A percentile compares a stretch with the other conserved stretches of the same genome.
phyloP scores from a whole-genome alignment of 2,888 invertebrate species.

The Scelioninae gen. 1 region DNA sequence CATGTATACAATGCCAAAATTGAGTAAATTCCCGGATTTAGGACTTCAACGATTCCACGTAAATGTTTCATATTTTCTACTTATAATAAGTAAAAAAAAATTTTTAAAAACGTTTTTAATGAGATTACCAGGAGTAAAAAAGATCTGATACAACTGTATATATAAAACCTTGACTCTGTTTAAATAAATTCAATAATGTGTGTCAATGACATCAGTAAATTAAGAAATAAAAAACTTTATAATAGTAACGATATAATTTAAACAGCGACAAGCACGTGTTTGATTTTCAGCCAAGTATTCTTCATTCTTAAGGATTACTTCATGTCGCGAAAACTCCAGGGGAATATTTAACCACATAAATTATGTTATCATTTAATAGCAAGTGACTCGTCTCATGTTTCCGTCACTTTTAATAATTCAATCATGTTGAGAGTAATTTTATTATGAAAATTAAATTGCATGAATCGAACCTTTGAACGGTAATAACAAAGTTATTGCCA shows the following conservation, averaged over 20 bases:
- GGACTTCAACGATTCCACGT: no score
- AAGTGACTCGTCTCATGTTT: no score
- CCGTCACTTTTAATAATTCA: no score
- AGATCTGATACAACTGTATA: not conserved
- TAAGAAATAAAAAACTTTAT: slow-evolving; percentile 60
- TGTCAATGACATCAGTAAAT: slow-evolving; percentile 67
- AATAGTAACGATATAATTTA: slow-evolving; percentile 51
- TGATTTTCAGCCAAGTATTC: slow-evolving; percentile 81
- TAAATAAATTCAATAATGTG: slow-evolving; percentile 34
- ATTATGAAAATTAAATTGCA: no score
- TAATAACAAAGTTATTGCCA: slow-evolving; percentile 89
- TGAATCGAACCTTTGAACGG: slow-evolving; percentile 87
- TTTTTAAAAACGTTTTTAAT: not conserved
- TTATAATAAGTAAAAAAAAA: not conserved
- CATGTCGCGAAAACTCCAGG: slow-evolving; percentile 55
- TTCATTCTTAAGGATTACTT: slow-evolving; percentile 75
- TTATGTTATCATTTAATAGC: not conserved
- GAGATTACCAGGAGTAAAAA: no score
- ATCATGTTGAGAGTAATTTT: no score
- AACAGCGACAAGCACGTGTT: slow-evolving; percentile 54
- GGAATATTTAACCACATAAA: not conserved
- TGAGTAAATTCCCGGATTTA: no score
- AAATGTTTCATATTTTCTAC: no score
- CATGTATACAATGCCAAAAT: no score
- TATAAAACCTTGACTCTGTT: slow-evolving; percentile 40